phyloP scores from a whole-genome alignment of 1,140 invertebrate genomes.

The Papilio polyxenes region DNA sequence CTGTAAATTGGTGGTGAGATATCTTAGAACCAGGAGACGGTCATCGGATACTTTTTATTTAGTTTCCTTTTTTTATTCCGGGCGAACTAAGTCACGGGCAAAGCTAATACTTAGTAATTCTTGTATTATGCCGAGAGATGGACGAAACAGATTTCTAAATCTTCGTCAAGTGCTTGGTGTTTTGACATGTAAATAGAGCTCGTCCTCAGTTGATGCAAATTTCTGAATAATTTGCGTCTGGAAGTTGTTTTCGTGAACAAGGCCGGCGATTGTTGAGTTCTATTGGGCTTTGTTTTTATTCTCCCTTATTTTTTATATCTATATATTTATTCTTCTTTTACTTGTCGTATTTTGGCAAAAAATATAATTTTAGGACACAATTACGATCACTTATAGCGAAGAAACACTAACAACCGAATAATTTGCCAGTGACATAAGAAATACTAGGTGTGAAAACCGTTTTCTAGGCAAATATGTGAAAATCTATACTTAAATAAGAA shows the following conservation, averaged over 20 bases:
- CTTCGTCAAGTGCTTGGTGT: conserved; percentile 7
- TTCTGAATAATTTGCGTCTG: conserved; percentile 25
- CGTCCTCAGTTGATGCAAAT: conserved; percentile 2
- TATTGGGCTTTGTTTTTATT: conserved; percentile 26
- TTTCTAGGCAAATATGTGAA: background rate
- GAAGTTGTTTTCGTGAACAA: conserved; percentile 12
- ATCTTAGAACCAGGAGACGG: no score
- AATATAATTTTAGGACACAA: no score
- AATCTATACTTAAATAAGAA: background rate
- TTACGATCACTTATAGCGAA: no score
- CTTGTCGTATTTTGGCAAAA: no score
- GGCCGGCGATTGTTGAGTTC: conserved; percentile 12
- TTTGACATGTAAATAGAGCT: conserved; percentile 24
- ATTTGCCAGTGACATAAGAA: no score
- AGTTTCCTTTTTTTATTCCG: no score
- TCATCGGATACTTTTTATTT: no score
- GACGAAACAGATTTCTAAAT: conserved; percentile 27
- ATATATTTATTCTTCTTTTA: background rate
- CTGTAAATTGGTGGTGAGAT: no score
- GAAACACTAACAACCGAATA: no score
- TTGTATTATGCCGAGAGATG: conserved; percentile 2
- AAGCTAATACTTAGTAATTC: background rate
- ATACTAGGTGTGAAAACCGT: no score
- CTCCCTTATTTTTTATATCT: background rate
- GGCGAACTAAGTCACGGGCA: no score